These are phyloP conservation scores for Motacilla tschutschensis DNA, from an alignment of 2,113 vertebrate species.

Conservation along the genomic window DNA sequence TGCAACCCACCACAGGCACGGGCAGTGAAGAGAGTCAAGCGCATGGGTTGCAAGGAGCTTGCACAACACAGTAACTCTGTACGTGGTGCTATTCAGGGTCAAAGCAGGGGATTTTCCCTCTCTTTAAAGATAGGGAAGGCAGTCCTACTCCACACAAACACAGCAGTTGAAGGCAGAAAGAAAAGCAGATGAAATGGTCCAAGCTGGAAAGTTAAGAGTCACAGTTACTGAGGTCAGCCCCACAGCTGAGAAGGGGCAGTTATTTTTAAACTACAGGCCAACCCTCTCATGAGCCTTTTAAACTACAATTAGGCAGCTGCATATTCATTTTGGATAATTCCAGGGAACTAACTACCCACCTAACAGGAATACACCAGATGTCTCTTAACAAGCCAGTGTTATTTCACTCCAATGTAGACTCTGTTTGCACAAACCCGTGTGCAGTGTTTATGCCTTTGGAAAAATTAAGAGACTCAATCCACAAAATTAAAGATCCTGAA, in stretches of 20 bases:
- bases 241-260: neutral
- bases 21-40: fast-evolving
- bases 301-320: neutral
- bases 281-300: neutral
- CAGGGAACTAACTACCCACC: fast-evolving
- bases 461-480: neutral
- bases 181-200: neutral
- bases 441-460: neutral
- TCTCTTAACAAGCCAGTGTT: neutral
- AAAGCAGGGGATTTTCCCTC: neutral
- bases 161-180: neutral
- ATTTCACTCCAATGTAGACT: fast-evolving
- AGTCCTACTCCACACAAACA: neutral
- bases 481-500: neutral
- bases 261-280: neutral
- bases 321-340: neutral
- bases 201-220: neutral
- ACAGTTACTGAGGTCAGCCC: neutral
- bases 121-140: neutral
- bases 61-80: neutral
- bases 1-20: fast-evolving
- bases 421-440: neutral
- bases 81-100: neutral
- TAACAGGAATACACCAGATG: fast-evolving
- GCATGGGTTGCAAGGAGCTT: neutral